A percentile compares a stretch with the other conserved stretches of the same genome.
Conservation (phyloP, 2,113 vertebrate genomes). For the Ascaphus truei region DNA sequence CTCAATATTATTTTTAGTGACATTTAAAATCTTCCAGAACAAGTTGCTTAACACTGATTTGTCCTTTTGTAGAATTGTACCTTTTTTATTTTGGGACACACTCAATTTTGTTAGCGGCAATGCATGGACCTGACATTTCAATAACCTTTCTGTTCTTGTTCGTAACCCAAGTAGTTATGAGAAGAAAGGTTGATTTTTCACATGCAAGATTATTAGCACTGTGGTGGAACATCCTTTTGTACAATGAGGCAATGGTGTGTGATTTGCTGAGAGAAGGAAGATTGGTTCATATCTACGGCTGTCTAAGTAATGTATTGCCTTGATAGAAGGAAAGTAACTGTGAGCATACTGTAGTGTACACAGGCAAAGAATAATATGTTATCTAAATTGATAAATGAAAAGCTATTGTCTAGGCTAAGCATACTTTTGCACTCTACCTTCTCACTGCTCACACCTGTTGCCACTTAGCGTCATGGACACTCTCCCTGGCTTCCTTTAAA, state of each 20-base stretch:
- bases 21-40: neutral
- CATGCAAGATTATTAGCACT: slow-evolving; percentile 20
- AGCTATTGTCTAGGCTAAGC: too few species aligned
- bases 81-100: neutral
- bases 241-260: slow-evolving; percentile 7
- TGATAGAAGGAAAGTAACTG: neutral
- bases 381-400: too few species aligned
- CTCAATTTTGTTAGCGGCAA: neutral
- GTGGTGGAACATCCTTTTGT: slow-evolving; percentile 1
- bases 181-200: neutral
- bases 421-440: too few species aligned
- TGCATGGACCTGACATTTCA: slow-evolving; percentile 15
- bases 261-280: slow-evolving; percentile 17
- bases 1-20: neutral
- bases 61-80: neutral
- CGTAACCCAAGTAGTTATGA: slow-evolving; percentile 20
- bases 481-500: too few species aligned
- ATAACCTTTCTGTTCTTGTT: slow-evolving; percentile 14
- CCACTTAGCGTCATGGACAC: too few species aligned
- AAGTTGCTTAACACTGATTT: neutral
- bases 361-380: neutral
- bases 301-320: slow-evolving; percentile 12
- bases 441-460: too few species aligned
- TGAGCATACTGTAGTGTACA: neutral
- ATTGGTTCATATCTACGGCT: slow-evolving; percentile 16